A percentile compares a stretch with the other conserved stretches of the same genome.
Evolutionary conservation across 2,113 vertebrate species (phyloP).

Genomic region (Murina feae): DNA sequence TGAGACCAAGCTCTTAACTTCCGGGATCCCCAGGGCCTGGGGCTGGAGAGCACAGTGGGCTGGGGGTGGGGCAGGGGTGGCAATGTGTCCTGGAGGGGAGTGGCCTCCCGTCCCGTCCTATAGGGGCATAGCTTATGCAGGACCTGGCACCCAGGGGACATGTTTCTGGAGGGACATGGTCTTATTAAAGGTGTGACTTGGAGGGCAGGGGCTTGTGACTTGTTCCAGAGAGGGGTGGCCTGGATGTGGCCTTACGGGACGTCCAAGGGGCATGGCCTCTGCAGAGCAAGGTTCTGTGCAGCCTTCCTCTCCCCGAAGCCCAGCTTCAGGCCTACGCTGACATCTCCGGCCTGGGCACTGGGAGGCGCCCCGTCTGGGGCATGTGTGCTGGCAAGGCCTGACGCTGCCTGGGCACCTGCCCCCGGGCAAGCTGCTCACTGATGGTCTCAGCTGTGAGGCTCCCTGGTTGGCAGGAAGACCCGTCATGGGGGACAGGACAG

Average conservation of each 20-base stretch:
- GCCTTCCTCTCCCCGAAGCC: fast-evolving
- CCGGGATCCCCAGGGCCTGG: fast-evolving
- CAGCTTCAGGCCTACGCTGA: neutral
- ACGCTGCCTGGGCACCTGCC: neutral
- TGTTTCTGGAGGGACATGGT: neutral
- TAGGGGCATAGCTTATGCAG: neutral
- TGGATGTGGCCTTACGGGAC: neutral
- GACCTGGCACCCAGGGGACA: neutral
- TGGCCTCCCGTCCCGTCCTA: neutral
- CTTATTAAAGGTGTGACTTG: neutral
- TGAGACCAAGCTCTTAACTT: neutral
- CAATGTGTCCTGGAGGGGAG: neutral
- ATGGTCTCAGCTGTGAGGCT: fast-evolving
- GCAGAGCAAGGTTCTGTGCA: fast-evolving
- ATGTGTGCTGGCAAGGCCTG: no score
- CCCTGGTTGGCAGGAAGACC: neutral
- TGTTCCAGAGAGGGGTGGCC: neutral
- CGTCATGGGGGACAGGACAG: neutral
- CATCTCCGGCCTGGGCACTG: fast-evolving
- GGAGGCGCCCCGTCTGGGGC: neutral
- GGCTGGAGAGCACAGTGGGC: neutral
- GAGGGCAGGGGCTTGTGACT: neutral
- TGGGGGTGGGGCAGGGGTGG: neutral
- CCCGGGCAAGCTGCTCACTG: fast-evolving
- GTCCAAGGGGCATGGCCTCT: neutral